These are phyloP conservation scores for Sialia sialis DNA, from an alignment of 2,113 vertebrate species.

Conservation along the genomic window DNA sequence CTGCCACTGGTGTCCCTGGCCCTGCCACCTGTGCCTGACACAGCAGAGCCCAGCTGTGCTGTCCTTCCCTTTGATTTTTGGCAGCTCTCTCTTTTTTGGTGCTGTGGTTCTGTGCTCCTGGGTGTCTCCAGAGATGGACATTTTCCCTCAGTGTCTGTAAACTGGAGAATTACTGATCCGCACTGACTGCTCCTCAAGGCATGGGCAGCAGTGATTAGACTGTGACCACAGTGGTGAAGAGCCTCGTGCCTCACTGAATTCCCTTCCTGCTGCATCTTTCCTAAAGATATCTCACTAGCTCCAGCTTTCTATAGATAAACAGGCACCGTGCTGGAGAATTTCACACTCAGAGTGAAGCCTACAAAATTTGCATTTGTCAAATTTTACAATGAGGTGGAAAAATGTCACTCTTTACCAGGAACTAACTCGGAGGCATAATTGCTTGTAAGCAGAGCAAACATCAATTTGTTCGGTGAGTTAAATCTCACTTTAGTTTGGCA, in stretches of 20 bases:
- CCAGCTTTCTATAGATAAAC: constrained; percentile 26
- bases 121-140: not conserved
- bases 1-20: not conserved
- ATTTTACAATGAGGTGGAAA: constrained; percentile 48
- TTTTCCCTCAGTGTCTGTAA: not conserved
- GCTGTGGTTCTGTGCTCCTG: not conserved
- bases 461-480: not conserved
- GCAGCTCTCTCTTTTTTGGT: not conserved
- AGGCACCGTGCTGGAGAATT: constrained; percentile 3
- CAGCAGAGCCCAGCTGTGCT: not conserved
- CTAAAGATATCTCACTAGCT: constrained; percentile 17
- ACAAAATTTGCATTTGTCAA: constrained; percentile 30
- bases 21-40: not conserved
- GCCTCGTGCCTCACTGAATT: not conserved
- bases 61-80: no score
- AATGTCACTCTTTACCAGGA: not conserved
- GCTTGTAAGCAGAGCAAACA: not conserved
- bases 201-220: not conserved
- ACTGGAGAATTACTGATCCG: not conserved
- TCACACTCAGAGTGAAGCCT: constrained; percentile 33
- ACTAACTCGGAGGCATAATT: constrained; percentile 16
- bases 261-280: not conserved
- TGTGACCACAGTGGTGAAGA: not conserved
- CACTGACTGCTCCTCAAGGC: not conserved
- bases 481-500: not conserved